A percentile compares a stretch with the other conserved stretches of the same genome.
These are phyloP conservation scores for Disparrhopalites patrizii DNA, from an alignment of 2,888 invertebrate genomes.

Conservation along the genomic window DNA sequence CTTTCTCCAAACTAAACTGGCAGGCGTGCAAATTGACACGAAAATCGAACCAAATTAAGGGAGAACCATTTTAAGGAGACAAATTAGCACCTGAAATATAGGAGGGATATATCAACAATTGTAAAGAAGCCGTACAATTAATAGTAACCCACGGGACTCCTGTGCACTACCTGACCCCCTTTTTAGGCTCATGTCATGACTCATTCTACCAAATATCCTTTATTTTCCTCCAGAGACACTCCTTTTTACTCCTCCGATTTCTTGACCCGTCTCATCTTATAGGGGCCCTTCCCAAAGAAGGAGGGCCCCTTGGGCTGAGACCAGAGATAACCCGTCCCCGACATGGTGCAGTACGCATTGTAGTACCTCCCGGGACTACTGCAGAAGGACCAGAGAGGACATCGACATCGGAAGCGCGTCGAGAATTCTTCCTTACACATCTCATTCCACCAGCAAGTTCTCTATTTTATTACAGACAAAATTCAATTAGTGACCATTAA, in stretches of 20 bases:
- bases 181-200: no score
- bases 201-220: no score
- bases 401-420: conserved; percentile 77
- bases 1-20: no score
- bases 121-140: no score
- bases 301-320: conserved; percentile 60
- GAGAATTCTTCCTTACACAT: conserved; percentile 89
- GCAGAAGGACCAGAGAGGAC: conserved; percentile 84
- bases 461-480: conserved; percentile 54
- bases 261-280: conserved; percentile 19
- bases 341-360: conserved; percentile 85
- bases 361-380: conserved; percentile 83
- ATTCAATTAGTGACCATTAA: no score
- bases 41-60: no score
- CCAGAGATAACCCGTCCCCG: conserved; percentile 87
- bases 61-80: no score
- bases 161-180: no score
- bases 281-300: conserved; percentile 14
- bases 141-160: no score
- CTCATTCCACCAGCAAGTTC: conserved; percentile 92
- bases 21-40: no score
- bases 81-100: no score
- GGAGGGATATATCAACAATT: no score
- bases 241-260: conserved; percentile 6
- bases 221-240: background rate